A percentile compares a stretch with the other conserved stretches of the same genome.
These are phyloP conservation scores for Potamilus streckersoni DNA, from an alignment of 1,140 invertebrate species.

Conservation along the genomic window DNA sequence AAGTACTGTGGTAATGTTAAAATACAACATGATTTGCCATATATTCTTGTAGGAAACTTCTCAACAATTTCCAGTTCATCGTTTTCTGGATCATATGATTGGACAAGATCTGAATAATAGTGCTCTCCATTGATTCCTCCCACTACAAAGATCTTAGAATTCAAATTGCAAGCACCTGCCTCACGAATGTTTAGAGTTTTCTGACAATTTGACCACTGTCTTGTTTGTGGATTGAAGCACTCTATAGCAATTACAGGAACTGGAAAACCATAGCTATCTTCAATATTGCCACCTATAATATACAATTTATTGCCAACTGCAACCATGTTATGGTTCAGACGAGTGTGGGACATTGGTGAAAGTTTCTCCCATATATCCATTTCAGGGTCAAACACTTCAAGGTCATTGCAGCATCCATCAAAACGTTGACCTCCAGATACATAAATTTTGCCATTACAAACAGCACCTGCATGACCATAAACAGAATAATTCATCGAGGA, in stretches of 20 bases:
- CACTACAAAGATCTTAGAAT: conserved; percentile 60
- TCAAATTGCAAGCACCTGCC: conserved; percentile 58
- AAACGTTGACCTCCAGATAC: conserved; percentile 62
- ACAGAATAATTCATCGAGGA: conserved; percentile 57
- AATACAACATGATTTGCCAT: conserved; percentile 60
- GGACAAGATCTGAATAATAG: conserved; percentile 57
- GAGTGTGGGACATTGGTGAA: conserved; percentile 52
- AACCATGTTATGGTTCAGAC: conserved; percentile 64
- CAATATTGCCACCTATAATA: conserved; percentile 62
- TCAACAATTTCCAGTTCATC: conserved; percentile 54
- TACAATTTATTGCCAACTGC: conserved; percentile 54
- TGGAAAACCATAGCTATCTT: conserved; percentile 62
- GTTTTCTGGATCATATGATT: conserved; percentile 47
- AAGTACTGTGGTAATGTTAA: conserved; percentile 56
- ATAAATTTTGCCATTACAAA: conserved; percentile 57
- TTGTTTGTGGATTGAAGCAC: conserved; percentile 47
- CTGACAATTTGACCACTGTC: conserved; percentile 61
- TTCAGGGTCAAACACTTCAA: conserved; percentile 51
- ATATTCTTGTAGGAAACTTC: conserved; percentile 56
- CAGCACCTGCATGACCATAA: conserved; percentile 60
- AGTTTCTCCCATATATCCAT: conserved; percentile 59
- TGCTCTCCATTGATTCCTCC: conserved; percentile 65
- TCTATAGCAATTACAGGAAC: conserved; percentile 61
- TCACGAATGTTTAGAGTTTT: conserved; percentile 60
- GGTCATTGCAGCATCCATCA: conserved; percentile 58